Base-by-base conservation (phyloP, 1,140 invertebrate genomes). In the Muscidifurax raptorellus region DNA sequence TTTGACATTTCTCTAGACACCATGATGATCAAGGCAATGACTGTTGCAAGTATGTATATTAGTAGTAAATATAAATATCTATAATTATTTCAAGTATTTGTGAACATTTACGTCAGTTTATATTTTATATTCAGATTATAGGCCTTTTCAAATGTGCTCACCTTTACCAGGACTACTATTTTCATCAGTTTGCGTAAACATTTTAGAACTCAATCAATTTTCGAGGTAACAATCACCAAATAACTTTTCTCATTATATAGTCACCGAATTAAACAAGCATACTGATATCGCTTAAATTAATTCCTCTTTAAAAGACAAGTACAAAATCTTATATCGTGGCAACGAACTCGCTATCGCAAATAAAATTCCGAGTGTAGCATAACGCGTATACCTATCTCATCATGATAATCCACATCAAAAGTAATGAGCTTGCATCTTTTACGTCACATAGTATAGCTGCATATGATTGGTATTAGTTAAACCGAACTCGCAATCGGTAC, bases 151-250 rank as follows among this genome's bases (percentile, higher is more conserved):
- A 76, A 86, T 90, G 6, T 92, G 92, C 66, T 40, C 85, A 0
- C 9, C 82, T 2, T 83, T 92, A 78, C 91, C 92, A 6, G 88
- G 90, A n/a, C 88, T 90, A 36, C 28, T 90, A 28, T 92, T 90
- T 64, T 91, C 92, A 9, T 83, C 86, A 22, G 88, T 88, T 5
- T 92, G 91, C 40, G 66, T 88, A 6, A 89, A 90, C 22, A 80
- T 92, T n/a, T 78, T 90, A 32, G 87, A 89, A 28, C 80, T 92
- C 0, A 89, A 89, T 76, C 78, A 44, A 36, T 89, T 89, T 85
- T 27, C 88, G 74, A 87, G 84, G 90, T 89, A 89, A 36, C 22
- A n/a, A n/a, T 64, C 67, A 10, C 18, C 0, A n/a, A 15, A 32
- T 28, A 30, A 76, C 40, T 83, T 83, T 47, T 72, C 81, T 84